Conservation (phyloP, 64 coral and sea anemone species). For the Montipora sp. region DNA sequence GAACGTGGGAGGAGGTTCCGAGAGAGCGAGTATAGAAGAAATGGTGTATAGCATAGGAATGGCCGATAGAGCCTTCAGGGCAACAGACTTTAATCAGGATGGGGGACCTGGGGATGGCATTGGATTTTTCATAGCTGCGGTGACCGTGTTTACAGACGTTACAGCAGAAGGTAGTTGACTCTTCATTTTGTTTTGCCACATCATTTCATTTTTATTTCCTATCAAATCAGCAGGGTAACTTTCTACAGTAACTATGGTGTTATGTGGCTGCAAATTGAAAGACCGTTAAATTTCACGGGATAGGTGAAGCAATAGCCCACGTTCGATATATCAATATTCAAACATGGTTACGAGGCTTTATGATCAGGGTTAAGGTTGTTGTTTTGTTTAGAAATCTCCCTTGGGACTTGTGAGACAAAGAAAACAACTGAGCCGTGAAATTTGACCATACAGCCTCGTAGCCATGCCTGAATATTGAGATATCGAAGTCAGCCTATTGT, state of each 20-base stretch:
- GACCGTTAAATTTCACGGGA: too few species aligned
- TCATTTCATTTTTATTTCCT: not conserved
- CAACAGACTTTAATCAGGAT: slow-evolving; percentile 89
- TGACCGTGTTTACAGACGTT: slow-evolving; percentile 75
- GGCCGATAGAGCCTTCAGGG: slow-evolving; percentile 83
- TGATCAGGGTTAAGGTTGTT: too few species aligned
- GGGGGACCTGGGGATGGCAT: slow-evolving; percentile 84
- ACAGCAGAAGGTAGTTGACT: slow-evolving; percentile 65
- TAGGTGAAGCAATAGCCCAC: too few species aligned
- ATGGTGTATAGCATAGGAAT: slow-evolving; percentile 86
- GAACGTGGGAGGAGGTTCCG: slow-evolving; percentile 59
- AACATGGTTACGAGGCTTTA: too few species aligned
- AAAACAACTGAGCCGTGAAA: too few species aligned
- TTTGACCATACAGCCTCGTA: too few species aligned
- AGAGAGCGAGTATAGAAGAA: slow-evolving; percentile 59
- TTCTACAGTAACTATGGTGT: not conserved
- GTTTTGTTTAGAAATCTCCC: too few species aligned
- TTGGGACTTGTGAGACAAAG: too few species aligned
- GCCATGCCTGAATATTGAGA: too few species aligned
- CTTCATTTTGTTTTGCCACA: not conserved
- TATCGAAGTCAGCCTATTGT: too few species aligned
- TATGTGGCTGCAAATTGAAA: too few species aligned
- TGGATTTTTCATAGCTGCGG: slow-evolving; percentile 77
- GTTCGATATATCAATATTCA: too few species aligned
- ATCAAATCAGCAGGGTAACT: not conserved